Base-by-base conservation (phyloP, 2,888 invertebrate genomes). In the Synanthedon vespiformis region DNA sequence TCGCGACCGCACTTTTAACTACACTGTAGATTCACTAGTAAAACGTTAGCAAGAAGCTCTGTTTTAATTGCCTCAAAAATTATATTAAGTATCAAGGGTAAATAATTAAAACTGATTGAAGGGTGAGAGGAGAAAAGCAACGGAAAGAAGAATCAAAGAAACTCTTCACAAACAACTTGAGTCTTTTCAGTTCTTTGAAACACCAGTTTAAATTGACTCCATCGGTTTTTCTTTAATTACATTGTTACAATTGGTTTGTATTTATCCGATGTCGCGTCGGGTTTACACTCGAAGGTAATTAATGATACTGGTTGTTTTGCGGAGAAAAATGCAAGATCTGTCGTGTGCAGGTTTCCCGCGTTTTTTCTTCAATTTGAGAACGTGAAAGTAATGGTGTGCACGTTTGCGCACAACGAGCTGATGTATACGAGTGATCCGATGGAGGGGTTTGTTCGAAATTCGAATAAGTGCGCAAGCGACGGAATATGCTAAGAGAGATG, bases 361-460 rank as follows among this genome's bases (percentile, higher is more conserved):
- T 57, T 67, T 70, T 72, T 70, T 34, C 34, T 73, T 68, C 63
- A 58, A 59, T 61, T 67, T 64, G 59, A 62, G 61, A 70, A 70
- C 70, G 79, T 78, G 84, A 86, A 85, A 83, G 83, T 83, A 61
- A 60, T 49, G 71, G 63, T 57, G 64, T 58, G 67, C 63, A 79
- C 86, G 86, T 84, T 78, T 56, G 74, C 71, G 65, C 79, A 72
- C 79, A 67, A 59, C 72, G 69, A 61, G 65, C 60, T 61, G 61
- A 61, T 67, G 72, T 74, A 68, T 64, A 62, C 69, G 67, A 85
- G 72, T 85, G 81, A 34, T 34, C 34, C 10, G 34, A 34, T 34
- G 34, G 34, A 10, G 34, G 34, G 10, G 34, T 34, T 34, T 10
- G 34, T 34, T 34, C 34, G 27, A 34, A 34, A 34, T 34, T 34